Evolutionary conservation across 2,888 invertebrate species (phyloP), one percentile per base, ranked within the genome.

Genomic region (Epiblema foenella): DNA sequence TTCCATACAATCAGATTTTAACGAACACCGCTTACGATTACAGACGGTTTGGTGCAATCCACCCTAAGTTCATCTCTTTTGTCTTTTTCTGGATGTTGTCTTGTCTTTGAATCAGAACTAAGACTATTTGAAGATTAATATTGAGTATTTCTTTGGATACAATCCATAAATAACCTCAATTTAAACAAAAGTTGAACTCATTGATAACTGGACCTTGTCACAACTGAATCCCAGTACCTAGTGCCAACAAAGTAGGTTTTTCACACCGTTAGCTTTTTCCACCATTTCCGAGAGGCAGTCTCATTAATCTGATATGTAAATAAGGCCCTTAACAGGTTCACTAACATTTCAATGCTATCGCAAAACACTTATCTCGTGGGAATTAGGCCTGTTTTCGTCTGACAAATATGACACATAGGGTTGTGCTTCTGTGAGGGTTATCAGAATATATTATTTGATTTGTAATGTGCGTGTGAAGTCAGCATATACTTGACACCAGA

Each of bases 291-390:
- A 67, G 60, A 57, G 39, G 59, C 52, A 51, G 29, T 57, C 11
- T 54, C 20, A 70, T 60, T 70, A 70, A 70, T 67, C 56, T 66
- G 59, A 39, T 57, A 71, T 71, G 66, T 33, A 71, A 71, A 71
- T 37, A 46, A 58, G 63, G 42, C 37, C 51, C 49, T 59, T 42
- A 42, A 65, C 54, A 29, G 54, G 51, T 54, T 39, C n/a, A 54
- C 18, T 20, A 39, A 54, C 33, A 64, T 39, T 10, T 54, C 4
- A 20, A 5, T 57, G n/a, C 18, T 62, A 3, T 51, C 18, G 5
- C 11, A 37, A 15, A 51, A 15, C n/a, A 1, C 17, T 37, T 51
- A 37, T 52, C 5, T 20, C 37, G 39, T 2, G 3, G 8, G 39
- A 39, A 39, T 54, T 54, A 52, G 39, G 39, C 1, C n/a, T 37